Percentiles rank a stretch among this genome's conserved stretches.
Evolutionary conservation across 2,888 invertebrate species (phyloP).

Genomic region (Drosophila paucipuncta): DNA sequence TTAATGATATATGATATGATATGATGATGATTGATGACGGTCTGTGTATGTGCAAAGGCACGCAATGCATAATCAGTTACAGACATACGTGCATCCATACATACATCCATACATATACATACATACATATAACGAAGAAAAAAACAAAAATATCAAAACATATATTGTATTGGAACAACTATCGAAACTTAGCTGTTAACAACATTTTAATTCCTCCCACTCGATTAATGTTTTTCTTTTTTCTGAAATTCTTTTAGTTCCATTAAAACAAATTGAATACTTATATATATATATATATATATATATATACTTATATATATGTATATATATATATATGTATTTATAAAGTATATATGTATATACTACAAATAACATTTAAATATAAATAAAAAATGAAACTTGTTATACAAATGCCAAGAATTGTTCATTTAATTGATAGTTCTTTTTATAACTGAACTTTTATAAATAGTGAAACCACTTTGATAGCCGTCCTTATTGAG

Average conservation of each 20-base stretch:
- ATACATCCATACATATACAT: slow-evolving; percentile 2
- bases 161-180: slow-evolving; percentile 46
- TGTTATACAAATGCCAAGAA: slow-evolving; percentile 68
- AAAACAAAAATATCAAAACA: slow-evolving; percentile 24
- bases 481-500: neutral
- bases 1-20: slow-evolving; percentile 40
- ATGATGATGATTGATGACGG: slow-evolving; percentile 17
- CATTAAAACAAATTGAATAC: slow-evolving; percentile 45
- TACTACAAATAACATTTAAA: slow-evolving; percentile 59
- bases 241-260: slow-evolving; percentile 37
- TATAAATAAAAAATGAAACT: slow-evolving; percentile 71
- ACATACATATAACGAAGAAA: slow-evolving; percentile 6
- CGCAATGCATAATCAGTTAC: slow-evolving; percentile 37
- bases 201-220: slow-evolving; percentile 39
- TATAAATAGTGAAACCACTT: neutral
- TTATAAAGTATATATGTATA: slow-evolving; percentile 43
- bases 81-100: slow-evolving; percentile 26
- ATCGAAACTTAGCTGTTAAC: slow-evolving; percentile 52
- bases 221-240: slow-evolving; percentile 25
- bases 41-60: slow-evolving; percentile 3
- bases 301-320: slow-evolving; percentile 44
- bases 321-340: slow-evolving; percentile 46
- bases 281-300: slow-evolving; percentile 34
- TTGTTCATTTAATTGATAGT: neutral
- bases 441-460: neutral